phyloP scores from a whole-genome alignment of 1,140 invertebrate genomes.

The Pristionchus pacificus region DNA sequence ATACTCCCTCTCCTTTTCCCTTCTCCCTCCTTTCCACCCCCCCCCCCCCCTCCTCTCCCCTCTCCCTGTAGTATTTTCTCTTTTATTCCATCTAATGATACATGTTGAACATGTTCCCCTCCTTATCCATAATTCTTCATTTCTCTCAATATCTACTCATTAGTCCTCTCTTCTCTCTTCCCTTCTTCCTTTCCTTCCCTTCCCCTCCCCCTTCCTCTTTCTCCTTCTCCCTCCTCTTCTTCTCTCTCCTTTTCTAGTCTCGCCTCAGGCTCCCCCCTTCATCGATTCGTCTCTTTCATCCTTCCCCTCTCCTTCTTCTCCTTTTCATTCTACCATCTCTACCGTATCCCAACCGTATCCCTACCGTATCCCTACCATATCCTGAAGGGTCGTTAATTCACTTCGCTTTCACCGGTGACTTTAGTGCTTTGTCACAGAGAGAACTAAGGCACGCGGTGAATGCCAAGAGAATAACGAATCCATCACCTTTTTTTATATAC shows the following conservation, averaged over 20 bases:
- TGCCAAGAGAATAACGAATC: not conserved
- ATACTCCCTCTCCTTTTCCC: too few relatives aligned
- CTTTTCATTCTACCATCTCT: too few relatives aligned
- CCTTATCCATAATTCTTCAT: too few relatives aligned
- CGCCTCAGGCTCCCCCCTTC: not conserved
- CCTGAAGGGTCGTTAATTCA: not conserved
- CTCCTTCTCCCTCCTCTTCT: not conserved
- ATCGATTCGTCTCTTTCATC: not conserved
- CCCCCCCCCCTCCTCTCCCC: too few relatives aligned
- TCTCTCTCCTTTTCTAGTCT: not conserved
- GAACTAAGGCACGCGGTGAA: not conserved
- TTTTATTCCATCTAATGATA: too few relatives aligned
- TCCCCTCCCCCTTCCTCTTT: not conserved
- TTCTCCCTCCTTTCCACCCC: too few relatives aligned
- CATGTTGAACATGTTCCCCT: too few relatives aligned
- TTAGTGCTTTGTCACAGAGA: not conserved
- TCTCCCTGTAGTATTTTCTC: too few relatives aligned
- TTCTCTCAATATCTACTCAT: not conserved
- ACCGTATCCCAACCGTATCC: not conserved
- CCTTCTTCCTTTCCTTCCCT: not conserved
- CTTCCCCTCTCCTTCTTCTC: constrained; percentile 1
- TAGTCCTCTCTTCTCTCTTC: not conserved
- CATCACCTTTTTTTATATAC: too few relatives aligned
- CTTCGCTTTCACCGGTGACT: not conserved
- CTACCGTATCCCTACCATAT: not conserved